Conservation (phyloP, 1,140 invertebrate genomes). For the Drosophila kohkoa region DNA sequence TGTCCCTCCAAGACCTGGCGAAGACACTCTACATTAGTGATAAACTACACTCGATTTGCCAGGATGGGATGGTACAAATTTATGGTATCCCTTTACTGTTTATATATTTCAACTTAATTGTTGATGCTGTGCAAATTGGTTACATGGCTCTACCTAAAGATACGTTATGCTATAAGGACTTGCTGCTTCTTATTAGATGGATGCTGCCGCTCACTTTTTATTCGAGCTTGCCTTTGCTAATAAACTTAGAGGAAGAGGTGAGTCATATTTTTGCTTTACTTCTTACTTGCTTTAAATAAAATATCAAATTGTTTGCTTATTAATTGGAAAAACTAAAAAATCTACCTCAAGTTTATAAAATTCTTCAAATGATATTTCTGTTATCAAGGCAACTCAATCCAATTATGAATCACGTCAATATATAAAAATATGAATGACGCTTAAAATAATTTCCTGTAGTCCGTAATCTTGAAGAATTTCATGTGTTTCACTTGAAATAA, state of each 20-base stretch:
- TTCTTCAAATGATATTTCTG: no score
- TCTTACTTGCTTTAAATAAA: no score
- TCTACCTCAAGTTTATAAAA: no score
- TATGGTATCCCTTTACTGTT: neutral
- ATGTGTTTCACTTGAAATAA: no score
- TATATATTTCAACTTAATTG: no score
- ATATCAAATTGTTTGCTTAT: no score
- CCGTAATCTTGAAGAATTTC: no score
- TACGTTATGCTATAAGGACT: neutral
- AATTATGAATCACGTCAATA: no score
- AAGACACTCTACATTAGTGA: neutral
- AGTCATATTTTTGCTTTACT: neutral
- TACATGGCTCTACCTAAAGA: neutral
- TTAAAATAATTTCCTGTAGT: no score
- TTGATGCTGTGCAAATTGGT: neutral
- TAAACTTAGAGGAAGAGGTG: neutral
- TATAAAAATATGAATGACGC: no score
- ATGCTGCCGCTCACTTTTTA: neutral
- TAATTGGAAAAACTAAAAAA: no score
- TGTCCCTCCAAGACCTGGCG: neutral
- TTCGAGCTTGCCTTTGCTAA: neutral
- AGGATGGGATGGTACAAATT: neutral
- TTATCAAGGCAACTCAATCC: no score
- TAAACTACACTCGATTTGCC: neutral
- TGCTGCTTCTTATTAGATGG: neutral